Conservation (phyloP, 2,888 invertebrate genomes). For the Camptogramma bilineatum region DNA sequence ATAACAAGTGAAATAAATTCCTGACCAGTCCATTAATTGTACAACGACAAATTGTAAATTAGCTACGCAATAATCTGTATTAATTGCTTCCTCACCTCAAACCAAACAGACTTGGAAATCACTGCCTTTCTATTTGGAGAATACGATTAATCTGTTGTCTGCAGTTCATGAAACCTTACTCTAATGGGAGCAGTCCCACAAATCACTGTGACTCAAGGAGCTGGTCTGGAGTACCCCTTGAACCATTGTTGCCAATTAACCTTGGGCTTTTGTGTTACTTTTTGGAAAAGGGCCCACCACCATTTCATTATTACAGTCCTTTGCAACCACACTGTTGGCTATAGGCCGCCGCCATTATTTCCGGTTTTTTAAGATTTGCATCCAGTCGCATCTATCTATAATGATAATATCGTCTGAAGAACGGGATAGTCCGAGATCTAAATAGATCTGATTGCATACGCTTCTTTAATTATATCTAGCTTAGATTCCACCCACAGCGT, state of each 20-base stretch:
- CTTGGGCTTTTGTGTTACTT: background rate
- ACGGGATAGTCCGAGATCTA: too few relatives aligned
- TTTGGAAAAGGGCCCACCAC: background rate
- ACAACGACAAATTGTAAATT: constrained; percentile 5
- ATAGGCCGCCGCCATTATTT: too few relatives aligned
- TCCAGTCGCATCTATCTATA: too few relatives aligned
- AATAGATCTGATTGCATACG: too few relatives aligned
- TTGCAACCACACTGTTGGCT: too few relatives aligned
- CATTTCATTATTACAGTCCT: too few relatives aligned
- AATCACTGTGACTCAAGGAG: constrained; percentile 27
- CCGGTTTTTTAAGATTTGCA: too few relatives aligned
- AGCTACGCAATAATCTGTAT: constrained; percentile 13
- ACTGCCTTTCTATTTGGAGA: constrained; percentile 22
- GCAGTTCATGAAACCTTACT: constrained; percentile 19
- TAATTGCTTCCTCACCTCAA: constrained; percentile 23
- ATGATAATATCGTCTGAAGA: too few relatives aligned
- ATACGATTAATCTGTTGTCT: constrained; percentile 21
- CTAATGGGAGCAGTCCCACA: constrained; percentile 23
- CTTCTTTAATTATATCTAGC: too few relatives aligned
- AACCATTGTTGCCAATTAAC: constrained; percentile 20
- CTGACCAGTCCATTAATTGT: constrained; percentile 1
- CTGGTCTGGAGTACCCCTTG: constrained; percentile 1
- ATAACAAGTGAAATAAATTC: constrained; percentile 1
- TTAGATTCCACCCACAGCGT: too few relatives aligned
- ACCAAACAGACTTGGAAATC: constrained; percentile 12